Conservation (phyloP, 2,797 vertebrate species). For the Mus spretus region DNA sequence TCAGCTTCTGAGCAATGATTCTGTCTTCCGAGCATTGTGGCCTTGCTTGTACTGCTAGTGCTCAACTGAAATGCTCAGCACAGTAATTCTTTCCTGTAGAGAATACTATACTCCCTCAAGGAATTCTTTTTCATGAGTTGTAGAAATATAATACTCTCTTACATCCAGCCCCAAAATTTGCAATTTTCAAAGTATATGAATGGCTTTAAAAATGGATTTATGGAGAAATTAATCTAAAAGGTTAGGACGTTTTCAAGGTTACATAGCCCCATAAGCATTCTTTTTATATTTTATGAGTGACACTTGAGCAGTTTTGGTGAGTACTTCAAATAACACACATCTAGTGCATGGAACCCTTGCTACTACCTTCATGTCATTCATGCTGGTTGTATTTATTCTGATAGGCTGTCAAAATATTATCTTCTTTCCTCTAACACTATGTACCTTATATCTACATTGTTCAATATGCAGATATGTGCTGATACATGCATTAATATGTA, state of each 20-base stretch:
- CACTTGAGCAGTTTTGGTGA: not conserved
- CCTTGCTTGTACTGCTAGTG: not conserved
- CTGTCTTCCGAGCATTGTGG: not conserved
- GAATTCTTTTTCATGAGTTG: not conserved
- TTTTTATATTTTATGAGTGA: constrained; percentile 5
- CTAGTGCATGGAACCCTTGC: not conserved
- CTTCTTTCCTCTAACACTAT: not conserved
- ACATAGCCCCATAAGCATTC: not conserved
- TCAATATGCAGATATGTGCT: not conserved
- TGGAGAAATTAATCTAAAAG: not conserved
- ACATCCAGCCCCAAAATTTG: not conserved
- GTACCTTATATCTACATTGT: not conserved
- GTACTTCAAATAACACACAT: not conserved
- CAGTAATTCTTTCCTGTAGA: not conserved
- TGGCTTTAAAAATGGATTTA: not conserved
- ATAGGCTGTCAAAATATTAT: not conserved
- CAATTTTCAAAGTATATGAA: not conserved
- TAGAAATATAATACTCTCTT: not conserved
- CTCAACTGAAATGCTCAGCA: not conserved
- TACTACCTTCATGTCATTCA: not conserved
- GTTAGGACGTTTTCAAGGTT: constrained; percentile 19
- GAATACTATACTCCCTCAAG: not conserved
- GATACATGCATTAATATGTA: no score
- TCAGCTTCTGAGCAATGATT: not conserved
- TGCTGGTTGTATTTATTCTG: not conserved